Base-by-base conservation (phyloP, 1,140 invertebrate species). In the Cataglyphis hispanica region DNA sequence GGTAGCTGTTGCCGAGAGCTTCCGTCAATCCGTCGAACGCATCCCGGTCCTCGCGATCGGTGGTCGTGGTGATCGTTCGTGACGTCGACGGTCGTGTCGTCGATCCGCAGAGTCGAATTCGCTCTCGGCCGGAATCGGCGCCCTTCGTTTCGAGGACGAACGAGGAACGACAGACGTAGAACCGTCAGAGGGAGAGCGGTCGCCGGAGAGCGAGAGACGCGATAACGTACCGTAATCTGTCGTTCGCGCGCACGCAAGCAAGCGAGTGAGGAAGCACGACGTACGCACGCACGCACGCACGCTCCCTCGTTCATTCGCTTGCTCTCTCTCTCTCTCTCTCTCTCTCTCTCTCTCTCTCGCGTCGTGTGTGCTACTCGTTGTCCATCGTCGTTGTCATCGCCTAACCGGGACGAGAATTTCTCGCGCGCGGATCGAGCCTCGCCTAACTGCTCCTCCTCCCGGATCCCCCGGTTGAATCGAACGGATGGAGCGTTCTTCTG, bases 401-500 rank as follows among this genome's bases (percentile, higher is more conserved):
- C 11, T 46, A 16, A 31, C 63, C 22, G 50, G 64, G 19, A 69
- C 63, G 31, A 27, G 22, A n/a, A 53, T 46, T 76, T 88, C 83
- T 63, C 72, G 22, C 53, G 58, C 34, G 37, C 53, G 61, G 37
- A 0, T 37, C 50, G 66, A 43, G 75, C 69, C 66, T 85, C 78
- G 50, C 69, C 80, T 72, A 64, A 46, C 46, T 25, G 43, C 43
- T 53, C 72, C 83, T 78, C 58, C 53, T 64, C 75, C 78, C 78
- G 53, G 53, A 67, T 31, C 34, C 58, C 50, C 58, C 74, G 61
- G 85, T 81, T 63, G 43, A 19, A 5, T 69, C 53, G 64, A 76
- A 56, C 87, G 86, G 85, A n/a, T 86, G 88, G 88, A 85, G 91
- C 88, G 92, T 91, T 92, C 88, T 85, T 75, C 70, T 74, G 78